A percentile compares a stretch with the other conserved stretches of the same genome.
Evolutionary conservation across 2,797 vertebrate species (phyloP).

Genomic region (Phaenicophaeus curvirostris): DNA sequence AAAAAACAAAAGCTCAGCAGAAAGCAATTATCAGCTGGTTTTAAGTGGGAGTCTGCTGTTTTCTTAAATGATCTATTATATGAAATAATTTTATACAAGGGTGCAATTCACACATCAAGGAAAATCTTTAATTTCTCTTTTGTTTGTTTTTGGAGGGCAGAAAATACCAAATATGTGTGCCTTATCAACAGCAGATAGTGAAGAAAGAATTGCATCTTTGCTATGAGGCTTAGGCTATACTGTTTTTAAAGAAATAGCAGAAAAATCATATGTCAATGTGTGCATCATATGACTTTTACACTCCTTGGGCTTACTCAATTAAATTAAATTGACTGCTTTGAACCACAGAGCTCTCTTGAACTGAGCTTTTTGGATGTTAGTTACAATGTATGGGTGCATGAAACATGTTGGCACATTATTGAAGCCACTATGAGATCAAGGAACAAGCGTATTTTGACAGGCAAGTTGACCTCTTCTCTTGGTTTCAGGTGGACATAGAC

Average conservation of each 20-base stretch:
- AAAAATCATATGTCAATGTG: neutral
- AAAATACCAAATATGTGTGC: neutral
- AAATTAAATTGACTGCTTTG: neutral
- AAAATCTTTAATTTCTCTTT: constrained; percentile 8
- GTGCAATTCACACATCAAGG: neutral
- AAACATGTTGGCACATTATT: neutral
- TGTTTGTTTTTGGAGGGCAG: neutral
- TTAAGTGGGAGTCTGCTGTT: constrained; percentile 38
- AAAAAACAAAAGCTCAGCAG: neutral
- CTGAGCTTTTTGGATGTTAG: neutral
- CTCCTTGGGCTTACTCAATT: neutral
- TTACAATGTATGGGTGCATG: neutral
- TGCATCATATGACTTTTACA: neutral
- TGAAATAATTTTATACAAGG: constrained; percentile 11
- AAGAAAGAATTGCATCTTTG: neutral
- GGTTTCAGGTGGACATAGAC: neutral
- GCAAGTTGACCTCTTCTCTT: neutral
- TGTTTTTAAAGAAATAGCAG: neutral
- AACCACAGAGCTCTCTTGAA: neutral
- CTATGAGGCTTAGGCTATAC: neutral
- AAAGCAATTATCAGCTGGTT: constrained; percentile 61
- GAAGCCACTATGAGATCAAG: neutral
- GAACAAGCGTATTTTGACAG: neutral
- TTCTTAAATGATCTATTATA: constrained; percentile 35
- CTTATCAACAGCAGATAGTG: neutral